Conservation (phyloP, 2,113 vertebrate species). For the Heloderma charlesbogerti region DNA sequence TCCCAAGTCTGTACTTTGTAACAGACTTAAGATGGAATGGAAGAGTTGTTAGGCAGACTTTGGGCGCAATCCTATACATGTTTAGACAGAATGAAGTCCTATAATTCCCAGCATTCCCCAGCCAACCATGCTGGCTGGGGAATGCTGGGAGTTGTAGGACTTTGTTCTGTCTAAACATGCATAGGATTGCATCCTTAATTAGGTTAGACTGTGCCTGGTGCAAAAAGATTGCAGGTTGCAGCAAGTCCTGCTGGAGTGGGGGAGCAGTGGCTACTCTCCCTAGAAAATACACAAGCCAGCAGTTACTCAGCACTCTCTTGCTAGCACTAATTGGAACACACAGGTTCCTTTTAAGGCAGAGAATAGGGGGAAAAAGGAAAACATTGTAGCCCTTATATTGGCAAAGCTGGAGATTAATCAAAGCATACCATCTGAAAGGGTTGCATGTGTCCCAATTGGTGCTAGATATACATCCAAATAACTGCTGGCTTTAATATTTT, state of each 20-base stretch:
- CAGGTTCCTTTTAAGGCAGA: not conserved
- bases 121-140: no score
- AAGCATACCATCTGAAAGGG: not conserved
- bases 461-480: slow-evolving; percentile 5
- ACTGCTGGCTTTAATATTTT: not conserved
- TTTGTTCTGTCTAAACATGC: no score
- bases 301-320: not conserved
- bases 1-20: not conserved
- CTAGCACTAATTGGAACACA: not conserved
- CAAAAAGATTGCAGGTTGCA: not conserved
- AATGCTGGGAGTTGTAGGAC: no score
- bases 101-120: no score
- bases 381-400: not conserved
- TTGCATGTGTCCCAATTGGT: not conserved
- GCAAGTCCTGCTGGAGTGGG: not conserved
- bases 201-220: not conserved
- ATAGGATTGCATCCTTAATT: no score
- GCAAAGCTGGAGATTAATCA: not conserved
- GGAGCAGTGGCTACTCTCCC: not conserved
- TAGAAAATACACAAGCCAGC: not conserved
- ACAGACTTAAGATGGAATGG: not conserved
- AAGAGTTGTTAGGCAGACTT: not conserved
- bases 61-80: no score
- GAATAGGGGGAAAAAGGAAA: not conserved
- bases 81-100: no score